These are phyloP conservation scores for Pterois miles DNA, from an alignment of 2,797 vertebrate genomes.

Conservation along the genomic window DNA sequence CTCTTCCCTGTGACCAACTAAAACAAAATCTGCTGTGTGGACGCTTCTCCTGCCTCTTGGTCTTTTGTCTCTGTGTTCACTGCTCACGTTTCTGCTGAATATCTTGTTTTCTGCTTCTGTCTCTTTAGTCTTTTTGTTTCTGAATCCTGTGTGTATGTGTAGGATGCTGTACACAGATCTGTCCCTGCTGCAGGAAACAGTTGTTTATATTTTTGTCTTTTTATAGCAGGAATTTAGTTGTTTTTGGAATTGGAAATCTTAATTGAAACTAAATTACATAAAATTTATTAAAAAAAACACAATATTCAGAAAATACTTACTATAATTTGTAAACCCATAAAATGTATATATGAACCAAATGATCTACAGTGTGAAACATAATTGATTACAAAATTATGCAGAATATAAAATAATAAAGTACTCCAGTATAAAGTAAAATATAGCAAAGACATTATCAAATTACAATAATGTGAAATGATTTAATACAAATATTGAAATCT, in stretches of 20 bases:
- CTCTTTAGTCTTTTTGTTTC: neutral
- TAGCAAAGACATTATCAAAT: no score
- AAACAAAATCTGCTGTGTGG: slow-evolving; percentile 10
- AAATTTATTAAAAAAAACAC: neutral
- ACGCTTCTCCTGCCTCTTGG: neutral
- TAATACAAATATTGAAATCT: neutral
- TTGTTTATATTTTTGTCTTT: no score
- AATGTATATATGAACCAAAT: neutral
- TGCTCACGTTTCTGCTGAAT: neutral
- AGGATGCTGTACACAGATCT: neutral
- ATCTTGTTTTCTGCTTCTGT: neutral
- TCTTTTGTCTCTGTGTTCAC: slow-evolving; percentile 6
- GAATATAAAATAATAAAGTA: neutral
- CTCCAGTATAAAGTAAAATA: neutral
- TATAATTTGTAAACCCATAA: neutral
- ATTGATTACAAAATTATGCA: neutral
- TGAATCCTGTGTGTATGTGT: neutral
- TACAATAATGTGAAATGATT: neutral
- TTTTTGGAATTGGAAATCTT: neutral
- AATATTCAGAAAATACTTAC: neutral
- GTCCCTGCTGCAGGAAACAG: neutral
- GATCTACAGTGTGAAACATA: neutral
- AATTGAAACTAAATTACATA: neutral
- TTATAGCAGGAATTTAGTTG: neutral
- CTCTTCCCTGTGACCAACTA: neutral